Conservation (phyloP, 2,113 vertebrate genomes). For the Candoia aspera region DNA sequence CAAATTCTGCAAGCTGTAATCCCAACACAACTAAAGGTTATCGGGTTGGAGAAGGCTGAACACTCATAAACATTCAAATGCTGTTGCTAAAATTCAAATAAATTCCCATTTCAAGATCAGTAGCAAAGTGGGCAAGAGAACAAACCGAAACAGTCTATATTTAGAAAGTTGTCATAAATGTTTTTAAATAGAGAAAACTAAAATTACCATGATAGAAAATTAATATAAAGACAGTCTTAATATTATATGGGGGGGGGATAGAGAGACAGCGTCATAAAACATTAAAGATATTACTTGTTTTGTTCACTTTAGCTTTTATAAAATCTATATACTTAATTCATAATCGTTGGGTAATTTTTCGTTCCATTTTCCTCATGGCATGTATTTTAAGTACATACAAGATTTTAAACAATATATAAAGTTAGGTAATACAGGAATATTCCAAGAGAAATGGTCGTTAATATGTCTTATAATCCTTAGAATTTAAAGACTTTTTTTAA, state of each 20-base stretch:
- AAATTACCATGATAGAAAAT: conserved; percentile 1
- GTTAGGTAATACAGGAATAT: background rate
- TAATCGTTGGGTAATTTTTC: background rate
- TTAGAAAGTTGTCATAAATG: conserved; percentile 6
- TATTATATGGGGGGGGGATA: background rate
- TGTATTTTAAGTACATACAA: background rate
- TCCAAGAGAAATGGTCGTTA: background rate
- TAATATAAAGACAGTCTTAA: background rate
- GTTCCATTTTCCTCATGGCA: background rate
- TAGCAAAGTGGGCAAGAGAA: background rate
- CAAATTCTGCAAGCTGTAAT: background rate
- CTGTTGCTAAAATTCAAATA: background rate
- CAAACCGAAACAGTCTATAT: background rate
- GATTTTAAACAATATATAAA: background rate
- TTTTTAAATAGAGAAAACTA: background rate
- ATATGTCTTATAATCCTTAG: background rate
- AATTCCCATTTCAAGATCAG: background rate
- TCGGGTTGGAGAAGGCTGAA: background rate
- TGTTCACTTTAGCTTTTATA: background rate
- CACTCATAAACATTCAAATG: background rate
- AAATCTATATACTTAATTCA: background rate
- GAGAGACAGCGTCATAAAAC: rapidly evolving
- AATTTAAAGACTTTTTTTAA: background rate
- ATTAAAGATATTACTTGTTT: background rate
- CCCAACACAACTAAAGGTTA: background rate